phyloP scores from a whole-genome alignment of 2,888 invertebrate species.

The Pseudeuparius sepicola region DNA sequence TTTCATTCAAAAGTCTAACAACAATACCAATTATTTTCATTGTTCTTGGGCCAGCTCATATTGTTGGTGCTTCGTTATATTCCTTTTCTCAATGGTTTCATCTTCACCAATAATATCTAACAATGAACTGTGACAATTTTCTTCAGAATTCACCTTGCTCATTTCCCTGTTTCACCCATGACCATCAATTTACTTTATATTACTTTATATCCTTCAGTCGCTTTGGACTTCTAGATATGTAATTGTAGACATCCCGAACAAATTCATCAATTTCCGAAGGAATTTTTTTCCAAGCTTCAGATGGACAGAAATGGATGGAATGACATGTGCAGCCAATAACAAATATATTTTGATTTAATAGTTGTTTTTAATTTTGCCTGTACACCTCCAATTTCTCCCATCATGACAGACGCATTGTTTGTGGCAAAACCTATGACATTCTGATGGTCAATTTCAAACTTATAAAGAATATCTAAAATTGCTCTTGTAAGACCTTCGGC shows the following conservation, averaged over 20 bases:
- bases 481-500: constrained; percentile 11
- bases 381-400: constrained; percentile 17
- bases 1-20: too few species aligned
- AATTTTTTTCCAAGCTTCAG: constrained; percentile 8
- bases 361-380: constrained; percentile 10
- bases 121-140: too few species aligned
- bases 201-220: too few species aligned
- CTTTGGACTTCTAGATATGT: too few species aligned
- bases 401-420: constrained; percentile 21
- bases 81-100: too few species aligned
- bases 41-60: too few species aligned
- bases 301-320: constrained; percentile 9
- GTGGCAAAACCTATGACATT: constrained; percentile 19
- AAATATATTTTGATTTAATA: constrained; percentile 14
- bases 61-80: too few species aligned
- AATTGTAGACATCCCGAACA: constrained; percentile 9
- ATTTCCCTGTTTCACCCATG: too few species aligned
- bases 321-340: constrained; percentile 14
- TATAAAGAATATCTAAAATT: constrained; percentile 9
- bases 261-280: constrained; percentile 7
- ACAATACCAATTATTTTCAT: too few species aligned
- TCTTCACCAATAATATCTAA: too few species aligned
- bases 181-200: too few species aligned
- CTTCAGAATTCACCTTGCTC: too few species aligned
- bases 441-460: constrained; percentile 8